phyloP scores from a whole-genome alignment of 2,888 invertebrate genomes.

The Arge pagana region DNA sequence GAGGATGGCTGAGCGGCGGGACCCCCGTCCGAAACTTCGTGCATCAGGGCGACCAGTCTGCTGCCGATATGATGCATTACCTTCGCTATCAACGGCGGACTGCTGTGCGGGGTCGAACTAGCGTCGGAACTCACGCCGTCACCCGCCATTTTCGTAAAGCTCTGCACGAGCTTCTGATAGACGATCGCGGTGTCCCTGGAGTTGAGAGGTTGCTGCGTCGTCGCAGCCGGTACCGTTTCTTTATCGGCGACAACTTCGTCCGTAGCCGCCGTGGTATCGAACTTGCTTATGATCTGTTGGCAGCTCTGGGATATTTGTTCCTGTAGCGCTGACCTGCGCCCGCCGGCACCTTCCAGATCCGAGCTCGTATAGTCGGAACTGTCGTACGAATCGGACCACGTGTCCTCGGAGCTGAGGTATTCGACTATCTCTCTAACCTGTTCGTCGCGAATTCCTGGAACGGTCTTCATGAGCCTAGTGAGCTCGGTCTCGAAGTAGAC shows the following conservation, averaged over 20 bases:
- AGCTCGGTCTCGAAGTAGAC: conserved; percentile 89
- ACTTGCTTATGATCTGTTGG: conserved; percentile 85
- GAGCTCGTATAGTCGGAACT: conserved; percentile 91
- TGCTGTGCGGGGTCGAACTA: conserved; percentile 65
- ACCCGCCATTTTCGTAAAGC: conserved; percentile 77
- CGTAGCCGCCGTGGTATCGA: conserved; percentile 62
- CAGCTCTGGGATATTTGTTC: conserved; percentile 88
- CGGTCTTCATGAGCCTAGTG: conserved; percentile 89
- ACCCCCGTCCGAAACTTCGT: conserved; percentile 83
- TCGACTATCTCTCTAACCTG: conserved; percentile 91
- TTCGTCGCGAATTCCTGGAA: conserved; percentile 87
- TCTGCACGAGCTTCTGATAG: conserved; percentile 85
- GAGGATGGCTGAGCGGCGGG: conserved; percentile 55
- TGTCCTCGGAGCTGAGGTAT: conserved; percentile 89
- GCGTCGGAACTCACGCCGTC: conserved; percentile 60
- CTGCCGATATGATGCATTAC: conserved; percentile 93
- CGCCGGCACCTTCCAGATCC: conserved; percentile 74
- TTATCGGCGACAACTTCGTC: conserved; percentile 22
- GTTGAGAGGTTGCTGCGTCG: conserved; percentile 57
- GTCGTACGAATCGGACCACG: conserved; percentile 93
- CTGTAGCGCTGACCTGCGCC: conserved; percentile 72
- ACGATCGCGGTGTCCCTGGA: conserved; percentile 82
- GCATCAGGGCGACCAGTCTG: conserved; percentile 85
- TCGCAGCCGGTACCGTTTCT: conserved; percentile 47
- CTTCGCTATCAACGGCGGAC: conserved; percentile 85